Conservation (phyloP, 2,888 invertebrate genomes). For the Ormyrus nitidulus region DNA sequence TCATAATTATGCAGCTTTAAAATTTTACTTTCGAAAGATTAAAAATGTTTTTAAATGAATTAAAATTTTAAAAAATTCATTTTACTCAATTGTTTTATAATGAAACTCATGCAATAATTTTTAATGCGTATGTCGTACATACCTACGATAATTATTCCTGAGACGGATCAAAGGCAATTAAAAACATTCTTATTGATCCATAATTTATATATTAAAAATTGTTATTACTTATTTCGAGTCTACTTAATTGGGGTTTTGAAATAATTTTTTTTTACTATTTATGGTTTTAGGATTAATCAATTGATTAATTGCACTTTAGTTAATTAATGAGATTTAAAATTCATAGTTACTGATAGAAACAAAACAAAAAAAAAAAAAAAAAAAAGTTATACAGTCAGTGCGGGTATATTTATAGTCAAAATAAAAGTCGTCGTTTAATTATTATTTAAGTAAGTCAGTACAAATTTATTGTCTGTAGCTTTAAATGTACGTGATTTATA, state of each 20-base stretch:
- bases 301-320: too few species aligned
- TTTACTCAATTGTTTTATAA: conserved; percentile 20
- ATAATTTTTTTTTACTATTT: background rate
- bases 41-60: conserved; percentile 16
- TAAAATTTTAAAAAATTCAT: conserved; percentile 19
- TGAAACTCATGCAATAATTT: conserved; percentile 52
- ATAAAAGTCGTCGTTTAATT: background rate
- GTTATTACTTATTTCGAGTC: background rate
- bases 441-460: background rate
- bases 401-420: background rate
- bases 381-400: too few species aligned
- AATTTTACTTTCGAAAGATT: background rate
- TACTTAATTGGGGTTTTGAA: too few species aligned
- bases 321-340: too few species aligned
- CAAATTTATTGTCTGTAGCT: background rate
- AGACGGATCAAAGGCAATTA: conserved; percentile 51
- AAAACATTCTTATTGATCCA: conserved; percentile 52
- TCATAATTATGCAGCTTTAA: too few species aligned
- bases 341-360: background rate
- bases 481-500: background rate
- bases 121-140: conserved; percentile 55
- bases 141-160: conserved; percentile 55
- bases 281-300: too few species aligned
- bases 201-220: conserved; percentile 36
- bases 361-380: too few species aligned